A percentile compares a stretch with the other conserved stretches of the same genome.
These are phyloP conservation scores for Bombus huntii DNA, from an alignment of 1,140 invertebrate genomes.

Conservation along the genomic window DNA sequence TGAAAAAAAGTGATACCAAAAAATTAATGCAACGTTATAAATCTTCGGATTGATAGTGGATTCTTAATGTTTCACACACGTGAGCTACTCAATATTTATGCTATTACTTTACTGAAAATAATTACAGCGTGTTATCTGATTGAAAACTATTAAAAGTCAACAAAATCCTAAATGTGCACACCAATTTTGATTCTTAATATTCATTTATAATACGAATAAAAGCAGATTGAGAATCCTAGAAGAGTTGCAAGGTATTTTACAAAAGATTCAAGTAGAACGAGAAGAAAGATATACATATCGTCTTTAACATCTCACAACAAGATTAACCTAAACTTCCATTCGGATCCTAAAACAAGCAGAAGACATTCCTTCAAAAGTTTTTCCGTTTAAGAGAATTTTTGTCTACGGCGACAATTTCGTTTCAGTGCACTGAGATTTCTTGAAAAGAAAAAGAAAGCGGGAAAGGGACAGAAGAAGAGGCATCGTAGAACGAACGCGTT, in stretches of 20 bases:
- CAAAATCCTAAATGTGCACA: no score
- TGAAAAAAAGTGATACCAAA: no score
- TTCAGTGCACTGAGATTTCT: conserved; percentile 43
- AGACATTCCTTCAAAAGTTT: background rate
- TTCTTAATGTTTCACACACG: no score
- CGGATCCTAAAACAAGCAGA: background rate
- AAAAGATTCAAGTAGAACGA: background rate
- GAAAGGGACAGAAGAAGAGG: conserved; percentile 14
- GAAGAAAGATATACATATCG: background rate
- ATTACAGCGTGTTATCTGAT: no score
- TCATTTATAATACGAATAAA: no score
- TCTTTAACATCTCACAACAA: background rate
- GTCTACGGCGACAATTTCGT: background rate
- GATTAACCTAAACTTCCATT: background rate
- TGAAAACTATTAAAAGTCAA: no score
- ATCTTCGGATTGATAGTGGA: no score
- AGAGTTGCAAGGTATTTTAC: background rate
- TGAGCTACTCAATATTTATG: no score
- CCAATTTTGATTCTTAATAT: no score
- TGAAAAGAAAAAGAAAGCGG: conserved; percentile 1
- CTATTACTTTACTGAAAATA: no score
- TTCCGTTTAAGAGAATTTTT: conserved; percentile 4
- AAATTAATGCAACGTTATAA: no score
- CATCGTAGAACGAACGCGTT: conserved; percentile 48
- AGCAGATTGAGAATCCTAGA: background rate